These are phyloP conservation scores for Siniperca scherzeri DNA, from an alignment of 2,797 vertebrate species.

Conservation along the genomic window DNA sequence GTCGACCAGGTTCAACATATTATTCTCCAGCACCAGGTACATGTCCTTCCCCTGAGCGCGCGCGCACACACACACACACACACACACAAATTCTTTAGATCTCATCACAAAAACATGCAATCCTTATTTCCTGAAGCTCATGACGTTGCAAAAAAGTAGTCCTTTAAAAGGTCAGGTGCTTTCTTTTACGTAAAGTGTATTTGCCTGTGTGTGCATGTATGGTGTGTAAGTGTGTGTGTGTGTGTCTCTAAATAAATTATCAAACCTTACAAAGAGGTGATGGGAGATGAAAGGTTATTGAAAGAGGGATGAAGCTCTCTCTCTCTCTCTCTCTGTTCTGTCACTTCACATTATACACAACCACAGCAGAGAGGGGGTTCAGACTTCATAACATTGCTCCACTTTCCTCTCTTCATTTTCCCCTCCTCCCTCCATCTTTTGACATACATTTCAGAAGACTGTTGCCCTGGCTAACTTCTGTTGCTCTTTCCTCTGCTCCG, in stretches of 20 bases:
- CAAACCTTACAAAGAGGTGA: conserved; percentile 43
- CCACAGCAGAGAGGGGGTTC: conserved; percentile 12
- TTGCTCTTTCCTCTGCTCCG: conserved; percentile 21
- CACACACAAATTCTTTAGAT: conserved; percentile 44
- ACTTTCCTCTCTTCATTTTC: conserved; percentile 27
- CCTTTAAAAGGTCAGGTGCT: conserved; percentile 40
- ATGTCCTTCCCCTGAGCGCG: conserved; percentile 95
- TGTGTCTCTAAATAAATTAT: conserved; percentile 72
- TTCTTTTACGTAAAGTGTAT: conserved; percentile 20
- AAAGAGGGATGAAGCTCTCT: conserved; percentile 48
- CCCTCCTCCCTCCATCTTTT: conserved; percentile 28
- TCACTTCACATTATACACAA: conserved; percentile 69
- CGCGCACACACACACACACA: conserved; percentile 41
- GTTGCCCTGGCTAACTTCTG: conserved; percentile 8
- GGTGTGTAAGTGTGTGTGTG: not conserved
- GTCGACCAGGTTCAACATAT: conserved; percentile 96
- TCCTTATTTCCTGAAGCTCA: conserved; percentile 39
- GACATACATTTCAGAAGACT: conserved; percentile 39
- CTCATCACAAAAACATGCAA: conserved; percentile 40
- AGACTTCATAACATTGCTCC: conserved; percentile 40
- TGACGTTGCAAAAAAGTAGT: not conserved
- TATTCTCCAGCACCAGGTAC: conserved; percentile 97
- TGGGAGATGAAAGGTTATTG: conserved; percentile 59
- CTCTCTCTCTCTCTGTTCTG: conserved; percentile 49
- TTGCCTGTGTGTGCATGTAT: conserved; percentile 16